phyloP scores from a whole-genome alignment of 2,113 vertebrate genomes.

The Holacanthus passer region DNA sequence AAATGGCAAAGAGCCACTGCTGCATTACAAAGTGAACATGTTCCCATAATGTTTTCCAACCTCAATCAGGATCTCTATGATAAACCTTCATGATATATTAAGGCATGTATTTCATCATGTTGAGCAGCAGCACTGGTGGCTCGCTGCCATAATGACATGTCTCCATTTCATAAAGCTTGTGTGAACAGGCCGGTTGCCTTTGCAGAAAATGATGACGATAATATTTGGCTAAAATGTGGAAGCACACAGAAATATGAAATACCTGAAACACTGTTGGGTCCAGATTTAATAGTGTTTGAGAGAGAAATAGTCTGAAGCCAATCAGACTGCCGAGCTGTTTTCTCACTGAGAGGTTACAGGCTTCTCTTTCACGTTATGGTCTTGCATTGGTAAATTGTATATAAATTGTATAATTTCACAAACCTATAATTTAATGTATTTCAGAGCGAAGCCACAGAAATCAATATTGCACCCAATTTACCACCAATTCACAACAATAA shows the following conservation, averaged over 20 bases:
- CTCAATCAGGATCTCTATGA: constrained; percentile 33
- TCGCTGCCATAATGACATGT: background rate
- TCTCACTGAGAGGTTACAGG: background rate
- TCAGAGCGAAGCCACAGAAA: constrained; percentile 13
- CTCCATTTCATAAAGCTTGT: background rate
- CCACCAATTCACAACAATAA: background rate
- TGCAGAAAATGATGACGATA: background rate
- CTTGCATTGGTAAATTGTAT: background rate
- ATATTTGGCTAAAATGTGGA: background rate
- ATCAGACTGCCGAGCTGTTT: background rate
- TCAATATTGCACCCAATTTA: background rate
- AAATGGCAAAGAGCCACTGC: constrained; percentile 15
- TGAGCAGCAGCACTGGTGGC: constrained; percentile 1
- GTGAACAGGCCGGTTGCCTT: constrained; percentile 4
- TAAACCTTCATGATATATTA: background rate
- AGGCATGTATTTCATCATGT: constrained; percentile 4
- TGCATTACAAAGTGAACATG: constrained; percentile 21
- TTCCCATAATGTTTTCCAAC: constrained; percentile 20
- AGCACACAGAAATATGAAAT: background rate
- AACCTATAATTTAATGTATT: background rate
- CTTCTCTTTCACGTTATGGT: background rate
- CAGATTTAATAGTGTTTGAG: constrained; percentile 4
- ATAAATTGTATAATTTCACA: background rate
- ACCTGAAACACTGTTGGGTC: background rate
- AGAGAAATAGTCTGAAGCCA: background rate